These are phyloP conservation scores for Capromys pilorides DNA, from an alignment of 2,797 vertebrate species.

Conservation along the genomic window DNA sequence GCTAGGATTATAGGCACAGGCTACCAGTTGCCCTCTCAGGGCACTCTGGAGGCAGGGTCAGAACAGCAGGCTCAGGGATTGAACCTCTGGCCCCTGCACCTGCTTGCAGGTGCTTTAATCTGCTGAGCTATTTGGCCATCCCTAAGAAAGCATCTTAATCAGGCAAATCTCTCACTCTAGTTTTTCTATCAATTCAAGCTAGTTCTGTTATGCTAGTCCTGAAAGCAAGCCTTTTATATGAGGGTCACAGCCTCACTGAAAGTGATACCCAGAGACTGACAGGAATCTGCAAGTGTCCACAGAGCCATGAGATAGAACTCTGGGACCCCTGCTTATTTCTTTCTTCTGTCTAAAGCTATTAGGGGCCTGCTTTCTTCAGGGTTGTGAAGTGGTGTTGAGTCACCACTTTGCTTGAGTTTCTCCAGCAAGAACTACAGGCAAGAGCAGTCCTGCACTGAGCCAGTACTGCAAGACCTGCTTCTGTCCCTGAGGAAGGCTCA, in stretches of 20 bases:
- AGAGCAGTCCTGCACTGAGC: neutral
- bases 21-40: too few species aligned
- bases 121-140: too few species aligned
- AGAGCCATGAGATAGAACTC: neutral
- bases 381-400: neutral
- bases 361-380: neutral
- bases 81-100: too few species aligned
- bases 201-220: neutral
- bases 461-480: too few species aligned
- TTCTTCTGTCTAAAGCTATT: neutral
- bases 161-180: neutral
- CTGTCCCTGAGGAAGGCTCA: too few species aligned
- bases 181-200: neutral
- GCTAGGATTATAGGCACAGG: too few species aligned
- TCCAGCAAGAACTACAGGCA: neutral
- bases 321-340: too few species aligned
- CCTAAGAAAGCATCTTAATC: neutral
- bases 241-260: neutral
- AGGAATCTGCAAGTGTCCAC: neutral
- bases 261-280: too few species aligned
- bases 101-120: too few species aligned
- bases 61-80: too few species aligned
- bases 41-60: too few species aligned
- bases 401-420: too few species aligned
- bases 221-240: neutral